Percentiles rank a stretch among this genome's conserved stretches.
Conservation (phyloP, 2,888 invertebrate species). For the Pilophorus perplexus region DNA sequence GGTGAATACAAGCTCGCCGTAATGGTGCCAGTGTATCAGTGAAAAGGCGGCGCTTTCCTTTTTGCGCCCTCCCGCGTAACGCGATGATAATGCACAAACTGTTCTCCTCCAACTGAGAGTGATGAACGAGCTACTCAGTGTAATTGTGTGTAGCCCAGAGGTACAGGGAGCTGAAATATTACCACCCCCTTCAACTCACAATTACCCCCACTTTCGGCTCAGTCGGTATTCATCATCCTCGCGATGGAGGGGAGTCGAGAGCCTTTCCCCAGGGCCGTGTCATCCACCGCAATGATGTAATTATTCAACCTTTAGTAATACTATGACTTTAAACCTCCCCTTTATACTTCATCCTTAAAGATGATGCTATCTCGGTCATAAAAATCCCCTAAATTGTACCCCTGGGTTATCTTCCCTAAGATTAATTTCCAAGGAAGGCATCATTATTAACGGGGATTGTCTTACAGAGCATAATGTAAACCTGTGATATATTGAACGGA, state of each 20-base stretch:
- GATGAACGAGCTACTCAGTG: conserved; percentile 62
- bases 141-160: conserved; percentile 55
- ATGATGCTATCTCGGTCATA: conserved; percentile 31
- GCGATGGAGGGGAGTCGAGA: conserved; percentile 17
- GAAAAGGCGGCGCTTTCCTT: not conserved
- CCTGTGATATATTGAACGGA: conserved; percentile 17
- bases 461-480: conserved; percentile 14
- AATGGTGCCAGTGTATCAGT: conserved; percentile 14
- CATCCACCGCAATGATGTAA: conserved; percentile 38
- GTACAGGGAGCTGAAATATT: conserved; percentile 31
- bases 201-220: conserved; percentile 37
- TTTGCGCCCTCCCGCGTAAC: conserved; percentile 34
- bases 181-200: conserved; percentile 36
- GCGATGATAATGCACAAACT: conserved; percentile 47
- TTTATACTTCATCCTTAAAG: conserved; percentile 20
- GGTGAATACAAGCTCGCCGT: not conserved
- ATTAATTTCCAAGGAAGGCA: conserved; percentile 24
- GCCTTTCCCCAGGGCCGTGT: conserved; percentile 35
- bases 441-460: conserved; percentile 28
- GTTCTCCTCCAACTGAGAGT: conserved; percentile 51
- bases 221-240: conserved; percentile 34
- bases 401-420: conserved; percentile 32
- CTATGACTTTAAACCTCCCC: conserved; percentile 35
- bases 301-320: conserved; percentile 41
- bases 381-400: conserved; percentile 33